These are phyloP conservation scores for Diplolepis rosae DNA, from an alignment of 2,888 invertebrate genomes.

Conservation along the genomic window DNA sequence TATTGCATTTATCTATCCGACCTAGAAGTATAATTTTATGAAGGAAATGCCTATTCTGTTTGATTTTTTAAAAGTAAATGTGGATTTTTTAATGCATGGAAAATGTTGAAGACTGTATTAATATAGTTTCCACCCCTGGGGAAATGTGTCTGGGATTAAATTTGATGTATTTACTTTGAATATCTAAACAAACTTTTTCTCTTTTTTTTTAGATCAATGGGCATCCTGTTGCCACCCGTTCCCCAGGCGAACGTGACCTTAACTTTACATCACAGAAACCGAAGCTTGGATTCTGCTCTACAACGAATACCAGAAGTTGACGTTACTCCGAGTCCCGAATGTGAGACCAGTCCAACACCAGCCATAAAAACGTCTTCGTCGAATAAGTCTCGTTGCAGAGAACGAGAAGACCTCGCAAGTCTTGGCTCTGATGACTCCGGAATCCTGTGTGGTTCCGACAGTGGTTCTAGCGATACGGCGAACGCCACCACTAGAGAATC, in stretches of 20 bases:
- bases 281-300: constrained; percentile 91
- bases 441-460: constrained; percentile 80
- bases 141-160: too few species aligned
- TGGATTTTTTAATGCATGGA: too few species aligned
- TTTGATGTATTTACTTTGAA: too few species aligned
- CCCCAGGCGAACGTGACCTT: constrained; percentile 75
- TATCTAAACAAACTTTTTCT: neutral
- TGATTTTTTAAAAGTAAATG: too few species aligned
- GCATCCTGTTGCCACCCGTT: constrained; percentile 79
- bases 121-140: neutral
- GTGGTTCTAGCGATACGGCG: constrained; percentile 73
- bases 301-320: constrained; percentile 92
- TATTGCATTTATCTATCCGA: too few species aligned
- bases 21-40: too few species aligned
- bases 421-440: constrained; percentile 88
- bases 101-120: too few species aligned
- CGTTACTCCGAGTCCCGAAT: constrained; percentile 80
- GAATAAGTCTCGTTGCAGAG: constrained; percentile 71
- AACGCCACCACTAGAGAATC: constrained; percentile 74
- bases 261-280: constrained; percentile 83
- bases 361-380: constrained; percentile 61
- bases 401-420: constrained; percentile 78
- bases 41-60: too few species aligned
- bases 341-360: constrained; percentile 72
- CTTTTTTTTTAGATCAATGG: constrained; percentile 77